Conservation (phyloP, 2,888 invertebrate species). For the Mesorhabditis spiculigera region DNA sequence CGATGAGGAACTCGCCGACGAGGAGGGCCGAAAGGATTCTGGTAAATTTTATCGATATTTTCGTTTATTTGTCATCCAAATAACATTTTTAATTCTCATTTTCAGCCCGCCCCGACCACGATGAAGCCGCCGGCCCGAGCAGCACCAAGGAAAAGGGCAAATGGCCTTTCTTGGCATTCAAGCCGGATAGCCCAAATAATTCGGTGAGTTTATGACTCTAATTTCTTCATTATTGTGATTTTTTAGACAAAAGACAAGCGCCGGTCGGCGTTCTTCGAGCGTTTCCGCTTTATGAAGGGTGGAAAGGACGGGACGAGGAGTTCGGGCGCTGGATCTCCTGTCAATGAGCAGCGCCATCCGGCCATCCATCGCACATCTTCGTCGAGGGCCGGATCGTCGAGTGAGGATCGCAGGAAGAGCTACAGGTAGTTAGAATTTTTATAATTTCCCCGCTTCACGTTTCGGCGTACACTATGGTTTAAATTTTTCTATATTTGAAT, state of each 20-base stretch:
- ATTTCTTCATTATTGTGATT: no score
- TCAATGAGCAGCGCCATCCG: constrained; percentile 14
- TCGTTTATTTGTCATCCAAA: neutral
- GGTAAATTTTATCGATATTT: neutral
- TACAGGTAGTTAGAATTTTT: neutral
- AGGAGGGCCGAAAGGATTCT: constrained; percentile 16
- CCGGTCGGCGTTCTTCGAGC: constrained; percentile 33
- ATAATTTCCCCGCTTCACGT: no score
- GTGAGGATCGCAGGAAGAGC: neutral
- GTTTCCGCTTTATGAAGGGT: constrained; percentile 20
- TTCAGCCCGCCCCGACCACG: neutral
- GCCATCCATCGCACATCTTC: neutral
- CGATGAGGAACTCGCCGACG: constrained; percentile 40
- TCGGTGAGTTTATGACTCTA: neutral
- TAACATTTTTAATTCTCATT: neutral
- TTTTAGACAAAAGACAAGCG: constrained; percentile 29
- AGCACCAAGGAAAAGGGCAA: neutral
- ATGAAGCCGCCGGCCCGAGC: neutral
- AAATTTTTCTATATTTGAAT: no score
- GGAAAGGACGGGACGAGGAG: constrained; percentile 3
- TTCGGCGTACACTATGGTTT: no score
- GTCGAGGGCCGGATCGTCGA: neutral
- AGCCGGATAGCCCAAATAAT: neutral
- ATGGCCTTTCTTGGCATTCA: neutral
- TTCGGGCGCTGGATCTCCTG: neutral